Conservation (phyloP, 2,888 invertebrate species). For the Pantelozetes paolii region DNA sequence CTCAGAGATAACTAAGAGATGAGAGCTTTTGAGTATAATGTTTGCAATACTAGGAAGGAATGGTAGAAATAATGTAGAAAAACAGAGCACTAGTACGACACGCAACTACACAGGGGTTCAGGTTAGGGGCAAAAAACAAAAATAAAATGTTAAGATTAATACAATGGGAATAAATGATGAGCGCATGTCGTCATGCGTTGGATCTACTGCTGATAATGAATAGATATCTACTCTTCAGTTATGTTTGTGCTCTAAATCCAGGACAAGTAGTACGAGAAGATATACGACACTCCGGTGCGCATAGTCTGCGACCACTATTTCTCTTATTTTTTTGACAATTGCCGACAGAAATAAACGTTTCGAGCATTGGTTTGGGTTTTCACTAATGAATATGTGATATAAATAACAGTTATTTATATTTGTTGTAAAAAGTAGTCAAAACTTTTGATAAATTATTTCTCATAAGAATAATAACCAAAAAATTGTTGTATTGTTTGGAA, state of each 20-base stretch:
- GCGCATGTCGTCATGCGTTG: constrained; percentile 31
- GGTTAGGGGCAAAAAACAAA: not conserved
- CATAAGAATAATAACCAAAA: too few species aligned
- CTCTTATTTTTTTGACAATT: not conserved
- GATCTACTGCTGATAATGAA: constrained; percentile 12
- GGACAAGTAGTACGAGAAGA: constrained; percentile 18
- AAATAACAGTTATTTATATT: not conserved
- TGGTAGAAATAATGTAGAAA: not conserved
- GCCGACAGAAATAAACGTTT: constrained; percentile 12
- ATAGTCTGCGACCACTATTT: constrained; percentile 15
- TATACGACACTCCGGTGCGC: not conserved
- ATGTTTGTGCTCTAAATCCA: constrained; percentile 4
- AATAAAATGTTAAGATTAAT: constrained; percentile 8
- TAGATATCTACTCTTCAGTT: constrained; percentile 9
- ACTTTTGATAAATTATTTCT: too few species aligned
- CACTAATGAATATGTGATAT: not conserved
- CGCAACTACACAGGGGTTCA: constrained; percentile 3
- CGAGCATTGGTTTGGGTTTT: not conserved
- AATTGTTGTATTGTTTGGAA: too few species aligned
- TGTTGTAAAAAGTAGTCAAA: too few species aligned
- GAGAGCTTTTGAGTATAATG: not conserved
- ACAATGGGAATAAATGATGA: constrained; percentile 28
- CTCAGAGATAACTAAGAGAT: not conserved
- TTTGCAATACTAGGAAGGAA: not conserved
- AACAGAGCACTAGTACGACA: constrained; percentile 13